Base-by-base conservation (phyloP, 2,113 vertebrate species). In the Taxidea taxus region DNA sequence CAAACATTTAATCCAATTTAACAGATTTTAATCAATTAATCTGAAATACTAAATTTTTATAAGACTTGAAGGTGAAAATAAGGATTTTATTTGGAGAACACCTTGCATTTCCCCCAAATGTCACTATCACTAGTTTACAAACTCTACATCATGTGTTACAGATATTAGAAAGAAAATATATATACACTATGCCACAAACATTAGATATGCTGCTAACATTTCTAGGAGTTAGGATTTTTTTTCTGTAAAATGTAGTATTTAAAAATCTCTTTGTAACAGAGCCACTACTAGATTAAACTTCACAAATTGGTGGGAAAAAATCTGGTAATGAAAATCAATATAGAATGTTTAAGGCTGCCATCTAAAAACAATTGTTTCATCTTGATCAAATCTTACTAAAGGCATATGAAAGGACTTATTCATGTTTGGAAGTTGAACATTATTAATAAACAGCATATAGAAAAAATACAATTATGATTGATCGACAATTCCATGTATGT, bases 11-110 rank as follows among this genome's bases (percentile, higher is more conserved):
- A 86, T 77, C 78, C 94, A 37, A 93, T 83, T 93, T 70, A 93
- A 91, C 37, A 47, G 34, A 87, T 75, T 90, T 93, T 83, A 95
- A 90, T 95, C 47, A 94, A 64, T 87, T 39, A 72, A 91, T 37
- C 10, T 39, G 15, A 18, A 93, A 96, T 90, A 5, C 4, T 97
- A 44, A 97, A 93, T 75, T 95, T 66, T 60, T 37, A 27, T 75
- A 95, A 75, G 77, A 58, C 66, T 2, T 72, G 44, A 84, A 89
- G 13, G 11, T 74, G 7, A 37, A 83, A 42, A 89, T 39, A 89
- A 81, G 3, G 54, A 54, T 20, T 54, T 54, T 54, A 54, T 54
- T 84, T 84, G 54, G 25, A 80, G 20, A 74, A 44, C 12, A 88
- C 21, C 2, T 42, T n/a, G 23, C 54, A 66, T 58, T 66, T 54